Evolutionary conservation across 2,113 vertebrate genomes (phyloP).

Genomic region (Sakesphorus luctuosus): DNA sequence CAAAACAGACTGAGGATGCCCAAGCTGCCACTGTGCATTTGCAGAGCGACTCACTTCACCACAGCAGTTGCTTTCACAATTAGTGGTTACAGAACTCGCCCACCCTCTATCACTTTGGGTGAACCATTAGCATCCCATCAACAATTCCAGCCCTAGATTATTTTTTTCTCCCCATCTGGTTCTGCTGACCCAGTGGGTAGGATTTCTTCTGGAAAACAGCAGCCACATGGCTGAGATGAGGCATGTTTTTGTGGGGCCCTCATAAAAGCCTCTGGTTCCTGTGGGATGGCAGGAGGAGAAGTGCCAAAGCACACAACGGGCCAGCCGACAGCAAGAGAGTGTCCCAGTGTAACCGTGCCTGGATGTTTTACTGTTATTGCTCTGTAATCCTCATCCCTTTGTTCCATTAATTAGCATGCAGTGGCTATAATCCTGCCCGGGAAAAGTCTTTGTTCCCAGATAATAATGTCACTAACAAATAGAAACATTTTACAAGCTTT

Average conservation of each 20-base stretch:
- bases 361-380: slow-evolving; percentile 37
- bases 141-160: background rate
- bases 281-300: background rate
- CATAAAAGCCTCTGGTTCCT: background rate
- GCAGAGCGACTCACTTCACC: background rate
- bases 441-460: slow-evolving; percentile 20
- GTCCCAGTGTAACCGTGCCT: background rate
- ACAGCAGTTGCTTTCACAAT: background rate
- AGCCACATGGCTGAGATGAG: background rate
- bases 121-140: background rate
- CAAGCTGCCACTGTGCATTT: background rate
- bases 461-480: background rate
- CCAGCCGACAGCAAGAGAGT: slow-evolving; percentile 1
- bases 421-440: background rate
- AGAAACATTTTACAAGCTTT: slow-evolving; percentile 5
- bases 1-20: background rate
- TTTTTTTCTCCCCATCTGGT: background rate
- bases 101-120: background rate
- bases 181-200: background rate
- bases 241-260: background rate
- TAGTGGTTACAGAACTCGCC: background rate
- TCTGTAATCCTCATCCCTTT: slow-evolving; percentile 23
- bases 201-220: background rate
- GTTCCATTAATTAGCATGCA: slow-evolving; percentile 16
- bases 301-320: slow-evolving; percentile 20